These are phyloP conservation scores for Cettia cetti DNA, from an alignment of 2,113 vertebrate genomes.

Conservation along the genomic window DNA sequence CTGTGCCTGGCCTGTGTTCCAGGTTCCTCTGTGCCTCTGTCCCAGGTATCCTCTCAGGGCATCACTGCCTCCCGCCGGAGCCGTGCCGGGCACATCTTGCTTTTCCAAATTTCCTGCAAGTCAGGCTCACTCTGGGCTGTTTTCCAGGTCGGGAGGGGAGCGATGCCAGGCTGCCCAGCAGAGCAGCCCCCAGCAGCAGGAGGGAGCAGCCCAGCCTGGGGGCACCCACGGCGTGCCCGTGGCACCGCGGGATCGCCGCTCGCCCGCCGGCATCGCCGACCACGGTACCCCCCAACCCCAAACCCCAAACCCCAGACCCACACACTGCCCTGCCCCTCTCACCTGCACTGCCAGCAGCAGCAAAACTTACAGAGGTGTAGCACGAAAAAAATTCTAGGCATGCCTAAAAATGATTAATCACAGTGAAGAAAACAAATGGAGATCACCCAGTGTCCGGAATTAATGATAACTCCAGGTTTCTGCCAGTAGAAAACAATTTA, in stretches of 20 bases:
- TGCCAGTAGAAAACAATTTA: too few relatives aligned
- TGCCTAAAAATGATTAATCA: neutral
- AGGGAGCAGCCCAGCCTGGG: neutral
- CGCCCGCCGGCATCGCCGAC: neutral
- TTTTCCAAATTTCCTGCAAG: neutral
- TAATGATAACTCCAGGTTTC: too few relatives aligned
- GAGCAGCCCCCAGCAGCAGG: conserved; percentile 2
- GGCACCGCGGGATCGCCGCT: neutral
- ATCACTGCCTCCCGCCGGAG: neutral
- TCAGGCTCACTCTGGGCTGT: neutral
- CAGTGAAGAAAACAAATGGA: neutral
- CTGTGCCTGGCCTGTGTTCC: neutral
- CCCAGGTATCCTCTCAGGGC: neutral
- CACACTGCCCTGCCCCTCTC: neutral
- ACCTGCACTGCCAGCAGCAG: neutral
- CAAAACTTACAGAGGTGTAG: neutral
- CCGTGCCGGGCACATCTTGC: rapidly evolving
- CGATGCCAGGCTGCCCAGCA: conserved; percentile 18
- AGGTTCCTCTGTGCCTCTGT: neutral
- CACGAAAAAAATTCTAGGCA: neutral
- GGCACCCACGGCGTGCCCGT: rapidly evolving
- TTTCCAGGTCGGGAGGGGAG: conserved; percentile 71
- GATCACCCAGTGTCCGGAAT: neutral
- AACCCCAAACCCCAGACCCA: neutral
- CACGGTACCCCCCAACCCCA: neutral